A percentile compares a stretch with the other conserved stretches of the same genome.
phyloP scores from a whole-genome alignment of 2,888 invertebrate species.

The Lepidochitona cinerea region DNA sequence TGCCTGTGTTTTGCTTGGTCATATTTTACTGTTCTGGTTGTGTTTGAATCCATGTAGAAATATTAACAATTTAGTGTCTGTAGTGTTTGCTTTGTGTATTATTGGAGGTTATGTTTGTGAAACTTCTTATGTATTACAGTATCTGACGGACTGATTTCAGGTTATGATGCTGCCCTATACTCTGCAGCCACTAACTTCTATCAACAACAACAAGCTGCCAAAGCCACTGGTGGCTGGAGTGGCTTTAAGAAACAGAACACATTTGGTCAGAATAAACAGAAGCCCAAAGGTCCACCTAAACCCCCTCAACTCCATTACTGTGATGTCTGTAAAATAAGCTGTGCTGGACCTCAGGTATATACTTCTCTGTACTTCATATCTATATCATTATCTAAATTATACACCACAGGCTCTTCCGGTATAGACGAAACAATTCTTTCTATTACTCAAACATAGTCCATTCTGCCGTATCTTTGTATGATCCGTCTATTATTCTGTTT shows the following conservation, averaged over 20 bases:
- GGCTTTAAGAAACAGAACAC: slow-evolving; percentile 63
- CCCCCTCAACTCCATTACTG: slow-evolving; percentile 86
- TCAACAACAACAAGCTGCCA: slow-evolving; percentile 81
- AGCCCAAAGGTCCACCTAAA: slow-evolving; percentile 73
- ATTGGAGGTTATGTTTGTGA: too few relatives aligned
- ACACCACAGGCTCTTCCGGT: too few relatives aligned
- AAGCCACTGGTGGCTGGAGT: slow-evolving; percentile 73
- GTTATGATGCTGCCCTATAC: slow-evolving; percentile 95
- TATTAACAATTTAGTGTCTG: not conserved
- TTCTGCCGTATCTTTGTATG: too few relatives aligned
- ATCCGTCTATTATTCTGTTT: too few relatives aligned
- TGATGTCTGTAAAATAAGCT: slow-evolving; percentile 98
- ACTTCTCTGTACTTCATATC: too few relatives aligned
- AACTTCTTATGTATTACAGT: too few relatives aligned
- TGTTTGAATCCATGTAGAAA: not conserved
- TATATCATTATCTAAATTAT: too few relatives aligned
- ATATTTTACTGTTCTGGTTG: not conserved
- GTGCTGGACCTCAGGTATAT: slow-evolving; percentile 91
- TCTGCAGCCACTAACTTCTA: slow-evolving; percentile 96
- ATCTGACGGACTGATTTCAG: slow-evolving; percentile 64
- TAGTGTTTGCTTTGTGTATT: not conserved
- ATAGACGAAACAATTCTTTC: too few relatives aligned
- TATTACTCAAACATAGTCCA: too few relatives aligned
- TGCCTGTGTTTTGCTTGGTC: not conserved
- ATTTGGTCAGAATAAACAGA: slow-evolving; percentile 41